Conservation (phyloP, 2,113 vertebrate species). For the Capricornis sumatraensis region DNA sequence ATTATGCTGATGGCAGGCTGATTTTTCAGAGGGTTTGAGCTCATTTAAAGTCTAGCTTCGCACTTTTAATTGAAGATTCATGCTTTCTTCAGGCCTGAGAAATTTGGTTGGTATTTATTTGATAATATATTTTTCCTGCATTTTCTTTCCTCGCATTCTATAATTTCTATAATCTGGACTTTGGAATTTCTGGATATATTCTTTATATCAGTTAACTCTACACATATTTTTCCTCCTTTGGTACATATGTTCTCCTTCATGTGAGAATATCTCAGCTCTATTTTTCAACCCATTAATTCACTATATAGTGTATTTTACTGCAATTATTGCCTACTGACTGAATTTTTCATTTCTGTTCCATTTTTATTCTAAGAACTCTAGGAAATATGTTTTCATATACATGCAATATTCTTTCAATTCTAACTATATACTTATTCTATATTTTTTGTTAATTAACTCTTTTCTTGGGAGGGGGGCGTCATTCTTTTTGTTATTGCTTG, state of each 20-base stretch:
- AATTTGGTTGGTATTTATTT: neutral
- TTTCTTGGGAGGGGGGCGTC: rapidly evolving
- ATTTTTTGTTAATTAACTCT: neutral
- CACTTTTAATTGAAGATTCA: neutral
- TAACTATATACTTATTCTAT: neutral
- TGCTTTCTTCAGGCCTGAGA: neutral
- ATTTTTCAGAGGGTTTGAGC: neutral
- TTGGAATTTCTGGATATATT: neutral
- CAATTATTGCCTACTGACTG: neutral
- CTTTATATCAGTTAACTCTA: neutral
- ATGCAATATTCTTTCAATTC: neutral
- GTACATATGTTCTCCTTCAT: neutral
- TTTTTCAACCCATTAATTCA: neutral
- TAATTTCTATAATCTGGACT: neutral
- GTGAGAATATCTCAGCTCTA: neutral
- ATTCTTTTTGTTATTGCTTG: neutral
- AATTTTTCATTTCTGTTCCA: neutral
- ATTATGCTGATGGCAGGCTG: neutral
- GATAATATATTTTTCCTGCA: neutral
- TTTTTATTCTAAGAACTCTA: neutral
- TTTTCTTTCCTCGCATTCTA: neutral
- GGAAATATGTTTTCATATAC: neutral
- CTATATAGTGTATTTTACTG: neutral
- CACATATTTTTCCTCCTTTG: neutral
- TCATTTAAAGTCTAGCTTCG: neutral